A percentile compares a stretch with the other conserved stretches of the same genome.
phyloP scores from a whole-genome alignment of 2,888 invertebrate species.

The Alentia gelatinosa region DNA sequence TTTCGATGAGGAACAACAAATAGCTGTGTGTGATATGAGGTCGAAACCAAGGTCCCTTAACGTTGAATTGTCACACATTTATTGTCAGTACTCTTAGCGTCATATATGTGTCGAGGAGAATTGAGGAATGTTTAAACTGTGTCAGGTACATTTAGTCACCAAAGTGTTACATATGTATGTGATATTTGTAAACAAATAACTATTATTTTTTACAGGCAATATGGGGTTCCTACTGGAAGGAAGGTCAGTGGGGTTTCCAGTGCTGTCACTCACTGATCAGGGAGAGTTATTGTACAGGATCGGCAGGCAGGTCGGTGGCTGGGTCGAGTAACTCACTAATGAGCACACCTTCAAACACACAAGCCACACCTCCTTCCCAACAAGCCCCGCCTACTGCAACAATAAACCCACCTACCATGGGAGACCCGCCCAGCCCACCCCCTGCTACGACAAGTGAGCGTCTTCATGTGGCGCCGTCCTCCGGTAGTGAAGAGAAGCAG shows the following conservation, averaged over 20 bases:
- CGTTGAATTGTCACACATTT: too few species aligned
- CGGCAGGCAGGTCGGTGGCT: slow-evolving; percentile 82
- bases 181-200: not conserved
- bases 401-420: not conserved
- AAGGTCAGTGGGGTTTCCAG: slow-evolving; percentile 96
- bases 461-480: slow-evolving; percentile 6
- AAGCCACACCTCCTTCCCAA: not conserved
- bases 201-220: slow-evolving; percentile 84
- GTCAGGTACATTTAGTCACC: too few species aligned
- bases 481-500: slow-evolving; percentile 58
- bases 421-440: not conserved
- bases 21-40: too few species aligned
- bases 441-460: not conserved
- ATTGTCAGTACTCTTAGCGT: too few species aligned
- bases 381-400: not conserved
- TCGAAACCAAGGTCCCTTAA: too few species aligned
- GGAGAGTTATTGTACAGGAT: slow-evolving; percentile 80
- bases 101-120: too few species aligned
- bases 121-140: too few species aligned
- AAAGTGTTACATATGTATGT: not conserved
- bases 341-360: not conserved
- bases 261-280: slow-evolving; percentile 95
- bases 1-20: too few species aligned
- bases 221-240: slow-evolving; percentile 97
- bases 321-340: not conserved